These are phyloP conservation scores for Opisthocomus hoazin DNA, from an alignment of 2,113 vertebrate genomes.

Conservation along the genomic window DNA sequence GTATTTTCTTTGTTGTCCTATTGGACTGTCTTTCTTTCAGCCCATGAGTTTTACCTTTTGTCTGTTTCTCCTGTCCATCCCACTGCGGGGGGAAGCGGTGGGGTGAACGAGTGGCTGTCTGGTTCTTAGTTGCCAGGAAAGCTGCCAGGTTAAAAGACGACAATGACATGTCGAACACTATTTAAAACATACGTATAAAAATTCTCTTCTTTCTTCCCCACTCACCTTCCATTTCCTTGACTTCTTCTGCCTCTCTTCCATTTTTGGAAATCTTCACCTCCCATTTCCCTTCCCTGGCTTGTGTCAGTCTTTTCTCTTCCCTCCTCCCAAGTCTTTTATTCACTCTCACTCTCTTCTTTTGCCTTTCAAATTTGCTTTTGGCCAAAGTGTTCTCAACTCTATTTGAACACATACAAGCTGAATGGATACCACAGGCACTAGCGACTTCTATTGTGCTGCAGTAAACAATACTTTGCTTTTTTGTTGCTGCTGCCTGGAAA, in stretches of 20 bases:
- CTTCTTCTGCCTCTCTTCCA: neutral
- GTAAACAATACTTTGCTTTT: neutral
- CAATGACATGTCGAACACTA: neutral
- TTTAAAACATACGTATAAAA: neutral
- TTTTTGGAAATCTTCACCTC: neutral
- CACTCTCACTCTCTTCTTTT: neutral
- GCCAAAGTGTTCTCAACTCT: neutral
- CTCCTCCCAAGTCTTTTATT: neutral
- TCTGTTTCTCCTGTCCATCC: too few species aligned
- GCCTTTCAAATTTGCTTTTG: neutral
- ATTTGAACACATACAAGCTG: neutral
- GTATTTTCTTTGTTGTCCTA: too few species aligned
- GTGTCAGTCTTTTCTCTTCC: neutral
- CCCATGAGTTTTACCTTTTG: too few species aligned
- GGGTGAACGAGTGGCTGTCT: too few species aligned
- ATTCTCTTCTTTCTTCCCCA: neutral
- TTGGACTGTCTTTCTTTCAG: too few species aligned
- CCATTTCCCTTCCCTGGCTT: neutral
- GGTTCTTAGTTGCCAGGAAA: too few species aligned
- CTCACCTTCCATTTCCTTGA: neutral
- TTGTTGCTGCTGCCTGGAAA: neutral
- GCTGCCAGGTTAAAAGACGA: too few species aligned
- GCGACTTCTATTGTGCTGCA: neutral
- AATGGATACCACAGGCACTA: neutral
- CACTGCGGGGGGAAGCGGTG: too few species aligned